Evolutionary conservation across 2,888 invertebrate species (phyloP).

Genomic region (Dolomedes plantarius): DNA sequence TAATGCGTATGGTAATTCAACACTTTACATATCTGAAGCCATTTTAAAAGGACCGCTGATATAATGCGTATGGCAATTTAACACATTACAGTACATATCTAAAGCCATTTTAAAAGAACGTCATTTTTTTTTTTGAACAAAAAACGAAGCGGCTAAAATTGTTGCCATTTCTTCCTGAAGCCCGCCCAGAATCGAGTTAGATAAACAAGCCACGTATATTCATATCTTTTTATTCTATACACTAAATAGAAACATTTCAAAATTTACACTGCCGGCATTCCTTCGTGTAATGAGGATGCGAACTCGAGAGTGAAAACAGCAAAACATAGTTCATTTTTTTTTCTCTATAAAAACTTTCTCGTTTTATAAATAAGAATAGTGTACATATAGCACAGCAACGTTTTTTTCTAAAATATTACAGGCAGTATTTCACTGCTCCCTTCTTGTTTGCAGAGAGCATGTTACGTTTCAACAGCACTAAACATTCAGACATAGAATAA

Average conservation of each 20-base stretch:
- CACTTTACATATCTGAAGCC: too few relatives aligned
- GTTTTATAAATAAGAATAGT: constrained; percentile 60
- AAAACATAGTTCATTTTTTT: too few relatives aligned
- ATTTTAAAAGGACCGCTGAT: too few relatives aligned
- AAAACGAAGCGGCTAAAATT: too few relatives aligned
- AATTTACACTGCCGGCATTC: constrained; percentile 52
- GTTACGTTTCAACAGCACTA: constrained; percentile 34
- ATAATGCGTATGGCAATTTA: too few relatives aligned
- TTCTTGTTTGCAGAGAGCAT: not conserved
- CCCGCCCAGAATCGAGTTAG: too few relatives aligned
- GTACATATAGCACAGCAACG: constrained; percentile 57
- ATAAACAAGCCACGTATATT: too few relatives aligned
- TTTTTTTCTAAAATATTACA: constrained; percentile 62
- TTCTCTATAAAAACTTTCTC: constrained; percentile 50
- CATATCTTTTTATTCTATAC: constrained; percentile 64
- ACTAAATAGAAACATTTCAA: constrained; percentile 70
- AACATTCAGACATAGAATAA: constrained; percentile 39
- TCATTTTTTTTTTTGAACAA: too few relatives aligned
- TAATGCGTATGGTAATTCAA: too few relatives aligned
- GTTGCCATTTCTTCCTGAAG: too few relatives aligned
- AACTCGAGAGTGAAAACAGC: constrained; percentile 53
- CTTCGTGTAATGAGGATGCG: constrained; percentile 29
- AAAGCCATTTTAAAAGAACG: too few relatives aligned
- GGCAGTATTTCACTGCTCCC: constrained; percentile 24
- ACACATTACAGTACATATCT: too few relatives aligned